Base-by-base conservation (phyloP, 2,113 vertebrate genomes). In the Stegostoma tigrinum region DNA sequence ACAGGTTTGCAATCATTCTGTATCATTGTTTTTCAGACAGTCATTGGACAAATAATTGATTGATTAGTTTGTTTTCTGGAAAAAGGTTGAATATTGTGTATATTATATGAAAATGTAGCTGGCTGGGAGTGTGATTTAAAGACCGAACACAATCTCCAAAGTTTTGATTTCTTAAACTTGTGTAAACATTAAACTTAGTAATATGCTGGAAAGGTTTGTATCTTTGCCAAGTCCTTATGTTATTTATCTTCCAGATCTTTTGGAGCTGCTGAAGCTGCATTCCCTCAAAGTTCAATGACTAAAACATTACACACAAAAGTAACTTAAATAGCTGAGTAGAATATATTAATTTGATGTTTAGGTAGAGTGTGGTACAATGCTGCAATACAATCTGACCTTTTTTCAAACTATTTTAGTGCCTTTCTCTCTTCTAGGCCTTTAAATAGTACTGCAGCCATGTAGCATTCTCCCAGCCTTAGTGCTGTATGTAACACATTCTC, bases 61-160 rank as follows among this genome's bases (percentile, higher is more conserved):
- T 48, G n/a, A n/a, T n/a, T 66, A 66, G 38, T 38, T 15, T 93
- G 34, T 34, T 91, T 66, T 7, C 4, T 8, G 55, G 30, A 4
- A 91, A 64, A 90, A 91, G 52, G 87, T 90, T 90, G 87, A 90
- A 34, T 19, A 66, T 38, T 93, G 89, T 93, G 6, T 66, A 93
- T 66, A 67, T 93, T 66, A 67, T 66, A 38, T 93, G 89, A 93
- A 93, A 93, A 66, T 34, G 61, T 38, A 64, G 89, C 34, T 93
- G 89, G 89, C 89, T 93, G 89, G 89, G 89, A 93, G 89, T 93
- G 89, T 93, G 89, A n/a, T 93, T 67, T 93, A 93, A 93, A 93
- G n/a, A 34, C 64, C 52, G 61, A 93, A 93, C 61, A 64, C 89
- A 38, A 34, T 93, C 89, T 93, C 34, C 5, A 2, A 93, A 52